Percentiles rank a stretch among this genome's conserved stretches.
Conservation (phyloP, 2,888 invertebrate genomes). For the Prosopocoilus inquinatus region DNA sequence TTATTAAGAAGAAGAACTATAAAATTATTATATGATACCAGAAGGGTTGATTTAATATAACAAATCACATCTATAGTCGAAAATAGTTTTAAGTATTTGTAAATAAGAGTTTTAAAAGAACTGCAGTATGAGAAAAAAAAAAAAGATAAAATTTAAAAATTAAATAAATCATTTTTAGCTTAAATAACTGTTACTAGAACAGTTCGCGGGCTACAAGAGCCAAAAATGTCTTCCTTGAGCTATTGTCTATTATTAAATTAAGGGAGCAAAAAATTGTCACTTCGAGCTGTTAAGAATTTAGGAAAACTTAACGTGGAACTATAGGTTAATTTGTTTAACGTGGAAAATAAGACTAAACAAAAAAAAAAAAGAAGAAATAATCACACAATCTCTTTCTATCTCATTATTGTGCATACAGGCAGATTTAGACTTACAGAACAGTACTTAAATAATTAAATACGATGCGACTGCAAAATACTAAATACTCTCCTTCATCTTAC, state of each 20-base stretch:
- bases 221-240: slow-evolving; percentile 51
- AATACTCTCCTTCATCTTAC: too few relatives aligned
- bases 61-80: too few relatives aligned
- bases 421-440: too few relatives aligned
- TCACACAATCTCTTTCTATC: not conserved
- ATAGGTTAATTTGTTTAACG: not conserved
- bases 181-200: slow-evolving; percentile 44
- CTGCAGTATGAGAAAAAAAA: slow-evolving; percentile 11
- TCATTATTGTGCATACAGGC: not conserved
- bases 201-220: slow-evolving; percentile 45
- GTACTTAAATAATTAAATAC: too few relatives aligned
- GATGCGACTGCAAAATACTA: too few relatives aligned
- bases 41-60: too few relatives aligned
- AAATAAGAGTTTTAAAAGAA: slow-evolving; percentile 10
- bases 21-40: too few relatives aligned
- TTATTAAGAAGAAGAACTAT: too few relatives aligned
- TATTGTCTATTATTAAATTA: slow-evolving; percentile 37
- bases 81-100: not conserved
- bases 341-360: not conserved
- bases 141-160: slow-evolving; percentile 12
- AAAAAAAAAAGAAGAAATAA: too few relatives aligned
- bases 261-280: slow-evolving; percentile 37
- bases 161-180: slow-evolving; percentile 33
- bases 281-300: slow-evolving; percentile 27
- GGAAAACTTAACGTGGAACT: not conserved